Conservation (phyloP, 1,140 invertebrate genomes). For the Leucophenga varia region DNA sequence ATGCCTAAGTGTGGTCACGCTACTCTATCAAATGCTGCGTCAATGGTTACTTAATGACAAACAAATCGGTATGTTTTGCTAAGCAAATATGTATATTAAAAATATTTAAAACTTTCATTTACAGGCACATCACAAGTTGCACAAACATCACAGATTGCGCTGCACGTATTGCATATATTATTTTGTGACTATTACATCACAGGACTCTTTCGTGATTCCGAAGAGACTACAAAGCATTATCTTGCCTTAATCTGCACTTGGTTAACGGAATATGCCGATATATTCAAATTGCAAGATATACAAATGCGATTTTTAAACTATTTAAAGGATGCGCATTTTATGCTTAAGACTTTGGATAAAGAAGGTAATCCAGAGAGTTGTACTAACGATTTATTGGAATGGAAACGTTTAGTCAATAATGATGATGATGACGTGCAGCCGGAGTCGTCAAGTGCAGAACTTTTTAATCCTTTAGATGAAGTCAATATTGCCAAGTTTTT, state of each 20-base stretch:
- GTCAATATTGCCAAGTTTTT: conserved; percentile 21
- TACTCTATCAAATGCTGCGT: conserved; percentile 42
- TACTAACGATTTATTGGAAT: conserved; percentile 31
- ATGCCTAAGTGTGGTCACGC: conserved; percentile 43
- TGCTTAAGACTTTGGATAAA: conserved; percentile 34
- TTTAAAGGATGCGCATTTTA: conserved; percentile 35
- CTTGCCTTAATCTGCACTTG: conserved; percentile 40
- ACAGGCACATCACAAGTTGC: conserved; percentile 29
- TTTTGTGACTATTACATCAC: conserved; percentile 45
- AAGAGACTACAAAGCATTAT: conserved; percentile 48
- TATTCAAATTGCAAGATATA: conserved; percentile 30
- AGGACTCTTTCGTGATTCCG: conserved; percentile 39
- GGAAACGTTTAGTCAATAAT: conserved; percentile 28
- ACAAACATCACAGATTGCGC: conserved; percentile 34
- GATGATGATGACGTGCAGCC: not conserved
- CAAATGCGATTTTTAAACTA: conserved; percentile 40
- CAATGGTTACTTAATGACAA: conserved; percentile 36
- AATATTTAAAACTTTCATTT: not conserved
- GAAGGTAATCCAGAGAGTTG: conserved; percentile 31
- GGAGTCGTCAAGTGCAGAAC: not conserved
- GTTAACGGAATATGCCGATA: conserved; percentile 29
- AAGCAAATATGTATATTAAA: not conserved
- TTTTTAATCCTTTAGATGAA: not conserved
- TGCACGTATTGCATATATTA: conserved; percentile 38
- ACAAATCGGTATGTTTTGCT: conserved; percentile 19